Conservation (phyloP, 1,140 invertebrate genomes). For the Saccostrea glomerata region DNA sequence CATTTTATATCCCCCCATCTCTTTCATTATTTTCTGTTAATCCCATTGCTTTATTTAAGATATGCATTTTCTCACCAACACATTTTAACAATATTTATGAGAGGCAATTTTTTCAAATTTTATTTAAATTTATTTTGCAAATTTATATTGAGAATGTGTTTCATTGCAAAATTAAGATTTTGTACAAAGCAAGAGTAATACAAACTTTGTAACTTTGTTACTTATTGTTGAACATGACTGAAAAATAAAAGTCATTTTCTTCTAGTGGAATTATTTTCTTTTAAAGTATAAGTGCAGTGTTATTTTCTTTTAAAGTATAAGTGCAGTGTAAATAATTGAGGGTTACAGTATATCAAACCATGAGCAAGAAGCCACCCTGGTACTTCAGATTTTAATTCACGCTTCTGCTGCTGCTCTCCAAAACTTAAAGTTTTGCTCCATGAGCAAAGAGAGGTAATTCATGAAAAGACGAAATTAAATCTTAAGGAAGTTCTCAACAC, state of each 20-base stretch:
- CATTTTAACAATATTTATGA: neutral
- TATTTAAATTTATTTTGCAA: neutral
- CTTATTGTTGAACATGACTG: constrained; percentile 7
- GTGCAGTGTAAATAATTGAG: too few species aligned
- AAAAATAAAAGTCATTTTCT: constrained; percentile 20
- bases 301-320: neutral
- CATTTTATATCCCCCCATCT: neutral
- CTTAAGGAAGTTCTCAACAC: too few species aligned
- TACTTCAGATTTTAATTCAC: too few species aligned
- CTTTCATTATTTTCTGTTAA: neutral
- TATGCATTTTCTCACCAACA: constrained; percentile 11
- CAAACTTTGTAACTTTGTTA: neutral
- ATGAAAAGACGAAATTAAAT: too few species aligned
- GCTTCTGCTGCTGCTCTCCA: too few species aligned
- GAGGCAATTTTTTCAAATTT: neutral
- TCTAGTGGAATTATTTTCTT: neutral
- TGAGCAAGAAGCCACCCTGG: too few species aligned
- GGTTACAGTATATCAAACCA: too few species aligned
- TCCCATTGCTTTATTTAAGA: constrained; percentile 36
- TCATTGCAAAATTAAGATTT: neutral
- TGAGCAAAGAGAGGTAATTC: too few species aligned
- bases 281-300: neutral
- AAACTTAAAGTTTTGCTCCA: too few species aligned
- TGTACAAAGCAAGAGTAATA: neutral
- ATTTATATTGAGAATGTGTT: constrained; percentile 8